Base-by-base conservation (phyloP, 2,888 invertebrate species). In the Terebella lapidaria region DNA sequence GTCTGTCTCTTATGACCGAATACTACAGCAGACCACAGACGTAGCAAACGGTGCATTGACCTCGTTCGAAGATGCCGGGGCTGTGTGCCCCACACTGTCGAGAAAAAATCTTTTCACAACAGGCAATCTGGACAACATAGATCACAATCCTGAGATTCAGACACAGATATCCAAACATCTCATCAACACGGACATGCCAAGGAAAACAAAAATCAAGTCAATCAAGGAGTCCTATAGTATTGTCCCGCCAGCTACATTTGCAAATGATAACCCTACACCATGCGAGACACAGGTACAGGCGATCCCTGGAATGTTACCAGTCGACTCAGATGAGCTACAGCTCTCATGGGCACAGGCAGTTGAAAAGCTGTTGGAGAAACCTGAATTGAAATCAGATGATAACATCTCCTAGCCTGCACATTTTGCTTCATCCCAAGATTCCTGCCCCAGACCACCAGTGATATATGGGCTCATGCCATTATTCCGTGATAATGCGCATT, bases 401-500 rank as follows among this genome's bases (percentile, higher is more conserved):
- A 58, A 29, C 30, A 30, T 54, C 18, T 55, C 54, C 26, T 59
- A 58, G 59, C 26, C 59, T 27, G 59, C 59, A 20, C 47, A 59
- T 46, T 57, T 28, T 45, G 58, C 59, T 60, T 25, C 59, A 5
- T 27, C 24, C 20, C 30, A 59, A 59, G 46, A 59, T 58, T 18
- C 10, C 22, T 10, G 10, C 22, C 49, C 15, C 15, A 22, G 10
- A 5, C 54, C 15, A 54, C 30, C 30, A 30, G 27, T 27, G 26
- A 59, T 25, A 58, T 22, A 15, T 24, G 57, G 29, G 24, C 42
- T 60, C 20, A 46, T 61, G 58, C 60, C 60, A 54, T 24, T 61
- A n/a, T 60, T 61, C 30, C 51, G 58, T 51, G 59, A 49, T 28
- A 57, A 57, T 46, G 46, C 62, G 26, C 20, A 57, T 42, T 49